Base-by-base conservation (phyloP, 2,888 invertebrate genomes). In the Poecilus cupreus region DNA sequence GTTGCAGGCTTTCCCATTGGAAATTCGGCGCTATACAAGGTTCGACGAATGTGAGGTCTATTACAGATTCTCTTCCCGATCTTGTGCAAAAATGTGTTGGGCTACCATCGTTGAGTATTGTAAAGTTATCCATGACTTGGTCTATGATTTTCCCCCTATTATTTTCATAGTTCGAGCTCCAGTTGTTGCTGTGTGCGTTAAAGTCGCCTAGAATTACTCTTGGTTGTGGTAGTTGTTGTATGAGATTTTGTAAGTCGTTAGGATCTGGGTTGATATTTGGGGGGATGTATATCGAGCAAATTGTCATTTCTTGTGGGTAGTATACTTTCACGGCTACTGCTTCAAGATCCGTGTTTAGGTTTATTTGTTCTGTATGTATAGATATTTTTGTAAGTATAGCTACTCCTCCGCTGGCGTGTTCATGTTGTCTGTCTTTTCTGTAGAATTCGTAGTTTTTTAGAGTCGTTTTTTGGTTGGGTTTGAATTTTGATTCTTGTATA, bases 201-300 rank as follows among this genome's bases (percentile, higher is more conserved):
- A 86, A 85, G 49, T 86, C 85, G 0, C 85, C 85, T 1, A 84
- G 18, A 0, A 85, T 68, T 3, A 86, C 76, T n/a, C 82, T 80
- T 0, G 85, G 85, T 76, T 81, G 2, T 82, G 46, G 46, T 3
- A 46, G 46, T 46, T 46, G 2, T 46, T 46, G 46, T 8, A 13
- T 3, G 82, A n/a, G 16, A 77, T 51, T 24, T 24, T 1, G 18
- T 75, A 43, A 26, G 78, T 70, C 8, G 82, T 26, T 26, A 1
- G 77, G 54, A 4, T 54, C 22, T 32, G 54, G 11, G 2, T 39
- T 60, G 11, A 68, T 46, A 32, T 77, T 43, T 72, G 39, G 22
- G 24, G 74, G 20, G 8, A 46, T 46, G n/a, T 74, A 13, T 51
- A 49, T 37, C 2, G 24, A 22, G 60, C 16, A 16, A 26, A 18